phyloP scores from a whole-genome alignment of 1,140 invertebrate genomes.

The Vollenhovia emeryi region DNA sequence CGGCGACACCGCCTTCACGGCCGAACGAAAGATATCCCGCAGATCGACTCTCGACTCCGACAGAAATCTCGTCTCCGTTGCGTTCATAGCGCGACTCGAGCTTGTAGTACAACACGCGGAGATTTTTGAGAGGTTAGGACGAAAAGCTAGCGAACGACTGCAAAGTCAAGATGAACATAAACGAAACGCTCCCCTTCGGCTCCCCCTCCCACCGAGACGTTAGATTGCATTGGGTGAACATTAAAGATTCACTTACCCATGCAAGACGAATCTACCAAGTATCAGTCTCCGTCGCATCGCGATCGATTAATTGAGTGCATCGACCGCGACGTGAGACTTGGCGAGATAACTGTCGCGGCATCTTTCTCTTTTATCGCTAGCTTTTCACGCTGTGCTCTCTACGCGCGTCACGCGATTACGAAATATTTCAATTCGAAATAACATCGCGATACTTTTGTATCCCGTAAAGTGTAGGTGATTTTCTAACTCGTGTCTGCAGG shows the following conservation, averaged over 20 bases:
- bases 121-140: slow-evolving; percentile 57
- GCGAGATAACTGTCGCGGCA: not conserved
- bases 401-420: not conserved
- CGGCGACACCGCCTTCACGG: slow-evolving; percentile 77
- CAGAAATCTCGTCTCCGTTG: slow-evolving; percentile 35
- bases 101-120: slow-evolving; percentile 20
- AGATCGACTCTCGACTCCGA: slow-evolving; percentile 66
- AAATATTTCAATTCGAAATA: not conserved
- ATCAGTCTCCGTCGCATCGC: slow-evolving; percentile 9
- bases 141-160: slow-evolving; percentile 34
- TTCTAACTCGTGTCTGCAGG: not conserved
- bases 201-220: too few relatives aligned
- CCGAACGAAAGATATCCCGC: slow-evolving; percentile 74
- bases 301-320: slow-evolving; percentile 2
- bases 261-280: slow-evolving; percentile 21
- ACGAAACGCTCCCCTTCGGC: not conserved
- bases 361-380: not conserved
- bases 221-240: not conserved
- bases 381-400: not conserved
- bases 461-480: not conserved
- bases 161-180: slow-evolving; percentile 28
- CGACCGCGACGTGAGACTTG: not conserved
- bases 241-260: slow-evolving; percentile 60
- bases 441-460: not conserved
- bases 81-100: slow-evolving; percentile 55